A percentile compares a stretch with the other conserved stretches of the same genome.
Evolutionary conservation across 2,797 vertebrate species (phyloP).

Genomic region (Liasis olivaceus): DNA sequence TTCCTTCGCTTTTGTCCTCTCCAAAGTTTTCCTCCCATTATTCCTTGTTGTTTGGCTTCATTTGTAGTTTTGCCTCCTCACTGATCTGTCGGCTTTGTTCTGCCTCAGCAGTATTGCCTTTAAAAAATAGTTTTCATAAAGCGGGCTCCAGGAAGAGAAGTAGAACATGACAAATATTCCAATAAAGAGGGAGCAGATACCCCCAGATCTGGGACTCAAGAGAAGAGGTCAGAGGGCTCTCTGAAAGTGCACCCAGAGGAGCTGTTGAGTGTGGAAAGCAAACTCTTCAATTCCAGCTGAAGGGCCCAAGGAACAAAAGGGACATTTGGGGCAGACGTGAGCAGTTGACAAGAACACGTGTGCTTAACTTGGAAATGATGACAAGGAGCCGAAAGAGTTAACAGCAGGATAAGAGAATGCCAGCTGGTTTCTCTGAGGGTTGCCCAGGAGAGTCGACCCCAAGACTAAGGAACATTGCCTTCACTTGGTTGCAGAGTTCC

Average conservation of each 20-base stretch:
- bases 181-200: conserved; percentile 57
- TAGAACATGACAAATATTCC: conserved; percentile 53
- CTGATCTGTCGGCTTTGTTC: neutral
- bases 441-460: conserved; percentile 24
- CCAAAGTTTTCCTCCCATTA: neutral
- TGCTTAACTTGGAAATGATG: neutral
- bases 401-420: neutral
- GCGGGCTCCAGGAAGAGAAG: conserved; percentile 44
- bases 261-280: neutral
- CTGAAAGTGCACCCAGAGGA: neutral
- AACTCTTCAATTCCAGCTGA: conserved; percentile 7
- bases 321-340: conserved; percentile 9
- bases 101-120: neutral
- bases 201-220: neutral
- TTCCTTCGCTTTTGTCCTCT: conserved; percentile 31
- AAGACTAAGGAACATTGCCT: conserved; percentile 40
- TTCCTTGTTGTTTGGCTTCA: neutral
- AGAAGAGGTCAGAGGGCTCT: conserved; percentile 33
- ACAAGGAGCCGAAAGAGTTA: conserved; percentile 36
- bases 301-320: conserved; percentile 7
- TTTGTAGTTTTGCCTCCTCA: neutral
- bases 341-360: conserved; percentile 17
- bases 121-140: conserved; percentile 70
- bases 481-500: neutral
- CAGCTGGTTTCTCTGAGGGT: conserved; percentile 38